Evolutionary conservation across 1,140 invertebrate genomes (phyloP).

Genomic region (Magallana gigas): DNA sequence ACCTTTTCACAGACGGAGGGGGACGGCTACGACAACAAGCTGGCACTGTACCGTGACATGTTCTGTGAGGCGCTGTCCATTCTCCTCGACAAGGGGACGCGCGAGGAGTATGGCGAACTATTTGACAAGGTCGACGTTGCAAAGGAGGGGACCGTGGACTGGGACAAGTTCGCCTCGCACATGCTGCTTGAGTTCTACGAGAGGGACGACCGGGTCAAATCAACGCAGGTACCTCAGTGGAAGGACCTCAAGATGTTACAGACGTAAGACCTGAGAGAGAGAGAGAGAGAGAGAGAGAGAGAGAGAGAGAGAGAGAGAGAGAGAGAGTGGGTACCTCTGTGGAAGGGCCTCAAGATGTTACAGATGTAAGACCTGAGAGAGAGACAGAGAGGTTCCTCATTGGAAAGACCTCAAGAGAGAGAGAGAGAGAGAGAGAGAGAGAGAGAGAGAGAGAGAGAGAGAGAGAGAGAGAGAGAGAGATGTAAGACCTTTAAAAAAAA

Average conservation of each 20-base stretch:
- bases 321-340: conserved; percentile 73
- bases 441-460: too few relatives aligned
- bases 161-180: conserved; percentile 79
- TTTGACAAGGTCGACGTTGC: conserved; percentile 79
- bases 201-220: conserved; percentile 77
- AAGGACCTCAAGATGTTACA: conserved; percentile 76
- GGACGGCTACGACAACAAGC: conserved; percentile 76
- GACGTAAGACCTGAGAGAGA: conserved; percentile 65
- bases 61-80: conserved; percentile 77
- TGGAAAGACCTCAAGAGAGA: too few relatives aligned
- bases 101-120: conserved; percentile 75
- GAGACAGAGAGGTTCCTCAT: too few relatives aligned
- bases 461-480: too few relatives aligned
- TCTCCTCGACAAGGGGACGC: conserved; percentile 74
- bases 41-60: conserved; percentile 76
- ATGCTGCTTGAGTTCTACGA: conserved; percentile 79
- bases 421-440: too few relatives aligned
- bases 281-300: too few relatives aligned
- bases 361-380: conserved; percentile 68
- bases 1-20: conserved; percentile 73
- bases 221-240: conserved; percentile 79
- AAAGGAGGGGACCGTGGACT: conserved; percentile 77
- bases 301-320: too few relatives aligned
- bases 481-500: too few relatives aligned
- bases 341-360: conserved; percentile 77